Evolutionary conservation across 2,888 invertebrate genomes (phyloP).

Genomic region (Pardosa pseudoannulata): DNA sequence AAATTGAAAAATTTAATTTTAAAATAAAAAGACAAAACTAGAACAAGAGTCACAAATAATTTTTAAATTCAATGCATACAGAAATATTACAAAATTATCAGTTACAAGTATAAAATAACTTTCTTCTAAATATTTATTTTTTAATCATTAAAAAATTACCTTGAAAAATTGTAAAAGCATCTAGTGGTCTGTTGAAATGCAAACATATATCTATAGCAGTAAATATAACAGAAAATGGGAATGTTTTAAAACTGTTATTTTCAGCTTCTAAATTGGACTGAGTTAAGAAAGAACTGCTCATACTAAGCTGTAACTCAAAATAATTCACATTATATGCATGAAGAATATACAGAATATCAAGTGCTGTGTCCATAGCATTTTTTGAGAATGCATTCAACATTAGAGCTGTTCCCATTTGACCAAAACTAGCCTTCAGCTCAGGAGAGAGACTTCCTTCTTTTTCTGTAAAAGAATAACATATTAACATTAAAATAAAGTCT

Average conservation of each 20-base stretch:
- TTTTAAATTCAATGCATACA: too few relatives aligned
- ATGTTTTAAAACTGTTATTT: neutral
- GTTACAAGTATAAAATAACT: too few relatives aligned
- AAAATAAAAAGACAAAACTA: too few relatives aligned
- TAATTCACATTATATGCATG: neutral
- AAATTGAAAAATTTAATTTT: too few relatives aligned
- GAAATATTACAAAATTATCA: too few relatives aligned
- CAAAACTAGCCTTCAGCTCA: neutral
- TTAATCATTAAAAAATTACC: slow-evolving; percentile 17
- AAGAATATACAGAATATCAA: neutral
- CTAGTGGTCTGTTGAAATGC: slow-evolving; percentile 24
- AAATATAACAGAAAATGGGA: slow-evolving; percentile 21
- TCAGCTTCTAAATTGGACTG: neutral
- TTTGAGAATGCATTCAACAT: neutral
- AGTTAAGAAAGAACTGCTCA: neutral
- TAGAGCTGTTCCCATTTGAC: neutral
- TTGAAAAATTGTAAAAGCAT: slow-evolving; percentile 31
- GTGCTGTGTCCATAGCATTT: neutral
- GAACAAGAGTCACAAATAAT: too few relatives aligned
- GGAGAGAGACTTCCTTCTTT: too few relatives aligned
- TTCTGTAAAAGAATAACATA: too few relatives aligned
- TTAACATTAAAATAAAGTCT: too few relatives aligned
- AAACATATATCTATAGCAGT: slow-evolving; percentile 38
- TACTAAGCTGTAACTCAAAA: neutral
- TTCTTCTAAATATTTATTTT: too few relatives aligned